A percentile compares a stretch with the other conserved stretches of the same genome.
These are phyloP conservation scores for Ptychodera flava DNA, from an alignment of 35 echinoderm and acorn worm genomes.

Conservation along the genomic window DNA sequence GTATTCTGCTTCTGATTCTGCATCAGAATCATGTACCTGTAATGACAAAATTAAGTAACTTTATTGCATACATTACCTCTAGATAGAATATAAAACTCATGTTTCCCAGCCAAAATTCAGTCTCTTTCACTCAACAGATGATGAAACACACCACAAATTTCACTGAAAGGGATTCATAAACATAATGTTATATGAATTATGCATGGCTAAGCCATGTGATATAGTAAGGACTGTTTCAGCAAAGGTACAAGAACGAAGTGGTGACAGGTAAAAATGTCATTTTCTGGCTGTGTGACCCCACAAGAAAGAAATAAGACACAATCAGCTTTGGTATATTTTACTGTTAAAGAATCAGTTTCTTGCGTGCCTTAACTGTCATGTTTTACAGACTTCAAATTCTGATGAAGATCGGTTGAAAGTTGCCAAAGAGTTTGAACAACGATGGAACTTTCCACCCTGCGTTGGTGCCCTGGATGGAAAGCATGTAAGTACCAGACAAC, in stretches of 20 bases:
- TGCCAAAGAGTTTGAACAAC: conserved; percentile 19
- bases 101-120: not conserved
- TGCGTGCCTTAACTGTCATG: not conserved
- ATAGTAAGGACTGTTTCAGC: not conserved
- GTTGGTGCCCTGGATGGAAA: conserved; percentile 73
- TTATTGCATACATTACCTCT: too few species aligned
- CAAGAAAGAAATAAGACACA: too few species aligned
- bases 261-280: too few species aligned
- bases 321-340: too few species aligned
- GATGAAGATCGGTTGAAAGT: conserved; percentile 27
- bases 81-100: too few species aligned
- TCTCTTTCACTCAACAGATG: not conserved
- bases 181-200: not conserved
- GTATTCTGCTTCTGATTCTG: not conserved
- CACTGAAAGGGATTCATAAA: not conserved
- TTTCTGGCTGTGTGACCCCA: too few species aligned
- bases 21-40: too few species aligned
- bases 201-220: not conserved
- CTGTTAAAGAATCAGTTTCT: too few species aligned
- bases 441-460: conserved; percentile 67
- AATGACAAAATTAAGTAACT: too few species aligned
- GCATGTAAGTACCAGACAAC: conserved; percentile 31
- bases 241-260: too few species aligned
- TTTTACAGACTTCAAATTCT: not conserved
- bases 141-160: not conserved